Base-by-base conservation (phyloP, 1,140 invertebrate genomes). In the Hetaerina americana region DNA sequence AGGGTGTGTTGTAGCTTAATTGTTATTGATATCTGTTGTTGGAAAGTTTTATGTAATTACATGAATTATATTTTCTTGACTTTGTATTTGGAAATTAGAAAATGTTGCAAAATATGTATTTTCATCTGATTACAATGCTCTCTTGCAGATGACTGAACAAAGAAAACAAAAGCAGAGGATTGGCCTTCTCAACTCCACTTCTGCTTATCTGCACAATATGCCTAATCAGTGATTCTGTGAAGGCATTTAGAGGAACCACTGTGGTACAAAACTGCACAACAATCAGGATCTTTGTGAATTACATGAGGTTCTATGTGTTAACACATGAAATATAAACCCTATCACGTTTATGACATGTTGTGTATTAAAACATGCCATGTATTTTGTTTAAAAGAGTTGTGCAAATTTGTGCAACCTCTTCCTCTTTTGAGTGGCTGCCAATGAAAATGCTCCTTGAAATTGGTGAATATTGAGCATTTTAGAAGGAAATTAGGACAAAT, bases 81-180 rank as follows among this genome's bases (percentile, higher is more conserved):
- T n/a, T n/a, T n/a, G n/a, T n/a, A n/a, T n/a, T n/a, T n/a, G n/a
- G n/a, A n/a, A n/a, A n/a, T n/a, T n/a, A n/a, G n/a, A n/a, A n/a
- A n/a, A n/a, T n/a, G n/a, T n/a, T n/a, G n/a, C n/a, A n/a, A n/a
- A n/a, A n/a, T n/a, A n/a, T n/a, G n/a, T n/a, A n/a, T n/a, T n/a
- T n/a, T n/a, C n/a, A n/a, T n/a, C n/a, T n/a, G n/a, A n/a, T n/a
- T n/a, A n/a, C 49, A 57, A 57, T 12, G 76, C 73, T 75, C 75
- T 74, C 69, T 79, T 81, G 66, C 71, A 92, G 87, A 96, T 97
- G 94, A 95, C 93, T 5, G 94, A 97, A 82, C 94, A 96, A 79
- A 85, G 93, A 67, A 97, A 96, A 79, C 93, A 96, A 76, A 95
- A 95, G 78, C 94, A 96, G 81, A 87, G 94, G 75, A 85, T 94